phyloP scores from a whole-genome alignment of 2,113 vertebrate species.

The Cinclus cinclus region DNA sequence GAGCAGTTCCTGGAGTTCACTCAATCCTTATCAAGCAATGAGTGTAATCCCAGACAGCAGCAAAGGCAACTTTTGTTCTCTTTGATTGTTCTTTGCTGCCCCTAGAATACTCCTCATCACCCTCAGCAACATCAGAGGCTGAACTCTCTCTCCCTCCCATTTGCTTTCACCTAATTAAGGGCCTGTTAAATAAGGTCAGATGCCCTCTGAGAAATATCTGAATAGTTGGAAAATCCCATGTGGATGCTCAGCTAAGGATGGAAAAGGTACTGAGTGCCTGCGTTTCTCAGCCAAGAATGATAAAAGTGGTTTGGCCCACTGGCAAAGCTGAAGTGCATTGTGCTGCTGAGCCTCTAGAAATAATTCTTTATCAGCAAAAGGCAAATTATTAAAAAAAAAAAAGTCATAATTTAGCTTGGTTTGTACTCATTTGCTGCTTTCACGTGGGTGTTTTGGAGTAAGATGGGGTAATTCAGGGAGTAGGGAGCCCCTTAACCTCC shows the following conservation, averaged over 20 bases:
- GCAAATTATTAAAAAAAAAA: background rate
- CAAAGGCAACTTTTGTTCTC: slow-evolving; percentile 2
- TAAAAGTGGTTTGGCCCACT: background rate
- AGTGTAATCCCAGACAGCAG: background rate
- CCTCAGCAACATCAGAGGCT: background rate
- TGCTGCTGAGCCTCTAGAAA: slow-evolving; percentile 16
- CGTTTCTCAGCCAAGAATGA: background rate
- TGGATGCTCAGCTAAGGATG: slow-evolving; percentile 2
- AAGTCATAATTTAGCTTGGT: background rate
- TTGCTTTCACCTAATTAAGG: slow-evolving; percentile 44
- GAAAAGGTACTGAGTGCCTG: background rate
- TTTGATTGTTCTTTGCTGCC: background rate
- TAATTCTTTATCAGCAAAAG: slow-evolving; percentile 13
- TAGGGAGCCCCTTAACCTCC: background rate
- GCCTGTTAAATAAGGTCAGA: slow-evolving; percentile 42
- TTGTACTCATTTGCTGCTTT: background rate
- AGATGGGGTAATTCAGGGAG: background rate
- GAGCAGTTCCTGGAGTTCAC: background rate
- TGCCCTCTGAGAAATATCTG: slow-evolving; percentile 7
- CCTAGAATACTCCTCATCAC: background rate
- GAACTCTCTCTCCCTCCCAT: background rate
- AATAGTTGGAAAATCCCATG: background rate
- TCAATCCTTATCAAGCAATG: background rate
- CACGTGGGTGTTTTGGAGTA: background rate
- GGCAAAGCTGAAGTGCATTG: background rate